Conservation (phyloP, 2,888 invertebrate genomes). For the Myathropa florea region DNA sequence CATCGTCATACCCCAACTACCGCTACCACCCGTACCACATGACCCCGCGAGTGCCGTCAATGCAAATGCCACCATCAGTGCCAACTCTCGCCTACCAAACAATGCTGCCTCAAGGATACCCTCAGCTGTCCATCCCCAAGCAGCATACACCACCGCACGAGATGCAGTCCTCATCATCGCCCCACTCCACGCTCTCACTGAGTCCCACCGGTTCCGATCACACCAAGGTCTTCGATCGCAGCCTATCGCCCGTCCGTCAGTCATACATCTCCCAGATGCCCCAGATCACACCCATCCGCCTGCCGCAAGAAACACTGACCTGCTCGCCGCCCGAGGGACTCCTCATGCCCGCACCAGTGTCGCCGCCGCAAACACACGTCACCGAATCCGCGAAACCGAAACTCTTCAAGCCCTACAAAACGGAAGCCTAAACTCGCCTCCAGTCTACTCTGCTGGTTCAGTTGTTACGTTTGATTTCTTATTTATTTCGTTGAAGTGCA, state of each 20-base stretch:
- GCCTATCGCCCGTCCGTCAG: conserved; percentile 76
- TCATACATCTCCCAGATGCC: conserved; percentile 72
- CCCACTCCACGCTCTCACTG: conserved; percentile 79
- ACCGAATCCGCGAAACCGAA: conserved; percentile 82
- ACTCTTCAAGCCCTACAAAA: conserved; percentile 89
- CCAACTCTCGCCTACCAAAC: conserved; percentile 67
- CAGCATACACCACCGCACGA: conserved; percentile 80
- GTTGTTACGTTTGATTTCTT: background rate
- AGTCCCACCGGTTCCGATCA: conserved; percentile 80
- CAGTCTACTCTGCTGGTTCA: background rate
- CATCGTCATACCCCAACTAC: conserved; percentile 77
- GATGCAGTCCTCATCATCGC: conserved; percentile 79
- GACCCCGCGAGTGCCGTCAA: conserved; percentile 81
- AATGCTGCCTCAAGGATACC: conserved; percentile 75
- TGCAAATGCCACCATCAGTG: conserved; percentile 76
- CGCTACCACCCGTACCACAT: conserved; percentile 82
- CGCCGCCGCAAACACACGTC: conserved; percentile 72
- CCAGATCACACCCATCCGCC: conserved; percentile 73
- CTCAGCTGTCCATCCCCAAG: conserved; percentile 76
- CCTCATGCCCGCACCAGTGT: conserved; percentile 75
- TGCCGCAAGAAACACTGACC: conserved; percentile 60
- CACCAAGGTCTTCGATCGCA: conserved; percentile 79
- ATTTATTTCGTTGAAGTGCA: conserved; percentile 34
- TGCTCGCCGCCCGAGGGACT: conserved; percentile 67
- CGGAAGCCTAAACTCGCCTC: conserved; percentile 76